These are phyloP conservation scores for Okamejei kenojei DNA, from an alignment of 2,797 vertebrate genomes.

Conservation along the genomic window DNA sequence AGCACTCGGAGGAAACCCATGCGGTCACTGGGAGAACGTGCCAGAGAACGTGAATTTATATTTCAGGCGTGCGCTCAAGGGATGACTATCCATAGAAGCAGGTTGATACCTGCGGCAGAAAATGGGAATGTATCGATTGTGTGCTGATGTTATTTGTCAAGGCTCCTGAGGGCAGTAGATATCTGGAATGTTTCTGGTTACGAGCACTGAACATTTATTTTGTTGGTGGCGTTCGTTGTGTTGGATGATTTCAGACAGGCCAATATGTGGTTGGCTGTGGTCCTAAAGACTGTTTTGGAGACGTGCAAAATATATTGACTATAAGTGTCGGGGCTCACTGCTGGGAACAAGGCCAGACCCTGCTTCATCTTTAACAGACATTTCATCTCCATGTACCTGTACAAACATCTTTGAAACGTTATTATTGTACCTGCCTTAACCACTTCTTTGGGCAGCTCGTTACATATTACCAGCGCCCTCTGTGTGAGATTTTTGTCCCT, in stretches of 20 bases:
- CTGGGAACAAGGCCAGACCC: conserved; percentile 25
- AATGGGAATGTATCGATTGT: not conserved
- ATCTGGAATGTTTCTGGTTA: not conserved
- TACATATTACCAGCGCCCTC: too few species aligned
- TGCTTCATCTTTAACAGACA: too few species aligned
- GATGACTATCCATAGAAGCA: not conserved
- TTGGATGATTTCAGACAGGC: not conserved
- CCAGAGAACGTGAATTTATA: not conserved
- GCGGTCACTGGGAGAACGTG: too few species aligned
- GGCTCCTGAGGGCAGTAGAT: not conserved
- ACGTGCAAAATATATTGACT: conserved; percentile 39
- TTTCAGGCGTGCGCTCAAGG: not conserved
- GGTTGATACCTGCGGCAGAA: not conserved
- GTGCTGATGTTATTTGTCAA: not conserved
- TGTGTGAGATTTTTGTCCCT: too few species aligned
- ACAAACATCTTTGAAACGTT: too few species aligned
- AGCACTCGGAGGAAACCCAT: too few species aligned
- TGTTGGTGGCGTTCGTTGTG: not conserved
- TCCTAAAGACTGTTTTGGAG: conserved; percentile 30
- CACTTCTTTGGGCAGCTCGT: too few species aligned
- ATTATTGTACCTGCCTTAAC: too few species aligned
- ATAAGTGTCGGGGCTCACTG: not conserved
- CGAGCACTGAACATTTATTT: not conserved
- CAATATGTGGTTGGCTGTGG: not conserved
- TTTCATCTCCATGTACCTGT: too few species aligned